Evolutionary conservation across 2,888 invertebrate genomes (phyloP).

Genomic region (Lasioglossum malachurum): DNA sequence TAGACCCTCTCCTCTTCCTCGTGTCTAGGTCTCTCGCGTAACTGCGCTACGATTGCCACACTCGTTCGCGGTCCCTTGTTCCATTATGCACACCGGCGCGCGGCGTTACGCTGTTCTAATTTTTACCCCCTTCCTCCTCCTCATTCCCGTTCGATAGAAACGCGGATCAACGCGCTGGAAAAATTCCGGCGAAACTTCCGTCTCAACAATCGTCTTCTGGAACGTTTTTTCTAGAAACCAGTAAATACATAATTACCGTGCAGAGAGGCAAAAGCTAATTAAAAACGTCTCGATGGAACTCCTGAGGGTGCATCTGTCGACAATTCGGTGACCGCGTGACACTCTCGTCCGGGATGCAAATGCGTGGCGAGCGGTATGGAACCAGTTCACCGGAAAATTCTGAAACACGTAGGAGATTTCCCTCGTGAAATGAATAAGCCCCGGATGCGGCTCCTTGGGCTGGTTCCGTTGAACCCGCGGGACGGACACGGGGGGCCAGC

Average conservation of each 20-base stretch:
- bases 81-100: constrained; percentile 58
- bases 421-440: constrained; percentile 28
- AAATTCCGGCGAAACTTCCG: constrained; percentile 3
- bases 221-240: too few relatives aligned
- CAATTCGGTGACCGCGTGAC: background rate
- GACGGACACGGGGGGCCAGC: constrained; percentile 64
- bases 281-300: background rate
- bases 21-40: constrained; percentile 54
- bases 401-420: constrained; percentile 28
- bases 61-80: constrained; percentile 50
- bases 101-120: constrained; percentile 57
- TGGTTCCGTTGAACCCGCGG: constrained; percentile 64
- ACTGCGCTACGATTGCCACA: constrained; percentile 58
- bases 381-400: constrained; percentile 45
- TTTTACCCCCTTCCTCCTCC: constrained; percentile 25
- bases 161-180: constrained; percentile 4
- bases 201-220: too few relatives aligned
- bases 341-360: constrained; percentile 18
- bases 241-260: too few relatives aligned
- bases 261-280: background rate
- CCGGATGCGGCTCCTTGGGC: constrained; percentile 32
- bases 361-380: constrained; percentile 8
- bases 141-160: constrained; percentile 21
- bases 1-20: constrained; percentile 32
- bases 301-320: background rate